Evolutionary conservation across 2,113 vertebrate genomes (phyloP).

Genomic region (Symphodus melops): DNA sequence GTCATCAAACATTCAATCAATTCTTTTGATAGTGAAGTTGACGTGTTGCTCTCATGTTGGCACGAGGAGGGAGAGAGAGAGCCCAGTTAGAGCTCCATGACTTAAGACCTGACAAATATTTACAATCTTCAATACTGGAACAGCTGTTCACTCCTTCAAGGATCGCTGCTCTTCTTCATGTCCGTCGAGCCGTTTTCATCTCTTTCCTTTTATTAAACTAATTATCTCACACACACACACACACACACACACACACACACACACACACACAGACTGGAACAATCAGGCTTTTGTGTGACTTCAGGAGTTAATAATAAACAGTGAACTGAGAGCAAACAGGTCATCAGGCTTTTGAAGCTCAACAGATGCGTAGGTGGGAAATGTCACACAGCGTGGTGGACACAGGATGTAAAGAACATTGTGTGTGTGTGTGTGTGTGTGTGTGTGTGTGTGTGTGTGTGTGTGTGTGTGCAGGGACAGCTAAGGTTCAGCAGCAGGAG

Average conservation of each 20-base stretch:
- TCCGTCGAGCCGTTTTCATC: too few species aligned
- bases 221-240: not conserved
- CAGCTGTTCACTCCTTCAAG: not conserved
- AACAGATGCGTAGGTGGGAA: slow-evolving; percentile 47
- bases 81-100: too few species aligned
- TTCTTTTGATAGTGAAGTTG: too few species aligned
- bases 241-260: not conserved
- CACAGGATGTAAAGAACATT: slow-evolving; percentile 35
- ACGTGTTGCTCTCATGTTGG: too few species aligned
- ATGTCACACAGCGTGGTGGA: slow-evolving; percentile 51
- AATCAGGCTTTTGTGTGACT: not conserved
- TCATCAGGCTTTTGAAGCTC: slow-evolving; percentile 40
- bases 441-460: slow-evolving; percentile 1
- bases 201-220: not conserved
- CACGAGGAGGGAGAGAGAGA: too few species aligned
- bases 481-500: slow-evolving; percentile 2
- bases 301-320: slow-evolving; percentile 43
- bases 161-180: not conserved
- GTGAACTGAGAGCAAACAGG: slow-evolving; percentile 18
- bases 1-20: too few species aligned
- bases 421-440: slow-evolving; percentile 24
- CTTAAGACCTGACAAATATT: too few species aligned
- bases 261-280: not conserved
- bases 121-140: too few species aligned
- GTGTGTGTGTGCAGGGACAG: slow-evolving; percentile 9